Percentiles rank a stretch among this genome's conserved stretches.
Conservation (phyloP, 2,113 vertebrate genomes). For the Crotalus tigris region DNA sequence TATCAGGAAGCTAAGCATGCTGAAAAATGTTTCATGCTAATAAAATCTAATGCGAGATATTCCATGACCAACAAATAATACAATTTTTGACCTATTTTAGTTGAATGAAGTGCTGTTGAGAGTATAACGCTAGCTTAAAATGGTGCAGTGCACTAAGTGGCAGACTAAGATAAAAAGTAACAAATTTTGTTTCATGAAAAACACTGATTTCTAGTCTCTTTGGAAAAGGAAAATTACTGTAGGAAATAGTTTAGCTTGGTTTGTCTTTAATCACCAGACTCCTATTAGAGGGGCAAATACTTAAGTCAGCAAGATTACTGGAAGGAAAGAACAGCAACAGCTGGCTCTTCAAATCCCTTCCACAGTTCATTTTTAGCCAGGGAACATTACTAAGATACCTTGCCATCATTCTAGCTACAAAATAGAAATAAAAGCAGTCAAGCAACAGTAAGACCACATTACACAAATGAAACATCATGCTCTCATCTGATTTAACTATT, state of each 20-base stretch:
- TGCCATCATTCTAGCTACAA: constrained; percentile 73
- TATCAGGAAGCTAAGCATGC: constrained; percentile 77
- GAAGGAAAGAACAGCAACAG: constrained; percentile 45
- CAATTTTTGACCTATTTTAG: constrained; percentile 70
- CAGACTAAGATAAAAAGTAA: constrained; percentile 65
- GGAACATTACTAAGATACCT: constrained; percentile 65
- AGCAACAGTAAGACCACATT: constrained; percentile 79
- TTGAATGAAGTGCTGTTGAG: constrained; percentile 74
- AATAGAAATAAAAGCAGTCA: constrained; percentile 74
- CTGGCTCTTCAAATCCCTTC: constrained; percentile 57
- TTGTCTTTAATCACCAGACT: constrained; percentile 50
- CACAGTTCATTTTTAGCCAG: constrained; percentile 52
- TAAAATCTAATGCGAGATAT: constrained; percentile 78
- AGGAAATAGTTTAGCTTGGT: constrained; percentile 45
- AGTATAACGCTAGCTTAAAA: constrained; percentile 74
- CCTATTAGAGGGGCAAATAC: constrained; percentile 55
- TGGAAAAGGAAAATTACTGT: constrained; percentile 48
- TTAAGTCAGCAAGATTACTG: constrained; percentile 52
- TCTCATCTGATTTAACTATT: constrained; percentile 76
- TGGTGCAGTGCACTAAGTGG: constrained; percentile 73
- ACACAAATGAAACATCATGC: constrained; percentile 80
- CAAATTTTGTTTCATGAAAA: constrained; percentile 33
- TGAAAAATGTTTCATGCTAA: constrained; percentile 77
- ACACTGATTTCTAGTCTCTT: constrained; percentile 57
- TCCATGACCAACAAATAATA: constrained; percentile 75